Evolutionary conservation across 2,888 invertebrate genomes (phyloP).

Genomic region (Drosophila yooni): DNA sequence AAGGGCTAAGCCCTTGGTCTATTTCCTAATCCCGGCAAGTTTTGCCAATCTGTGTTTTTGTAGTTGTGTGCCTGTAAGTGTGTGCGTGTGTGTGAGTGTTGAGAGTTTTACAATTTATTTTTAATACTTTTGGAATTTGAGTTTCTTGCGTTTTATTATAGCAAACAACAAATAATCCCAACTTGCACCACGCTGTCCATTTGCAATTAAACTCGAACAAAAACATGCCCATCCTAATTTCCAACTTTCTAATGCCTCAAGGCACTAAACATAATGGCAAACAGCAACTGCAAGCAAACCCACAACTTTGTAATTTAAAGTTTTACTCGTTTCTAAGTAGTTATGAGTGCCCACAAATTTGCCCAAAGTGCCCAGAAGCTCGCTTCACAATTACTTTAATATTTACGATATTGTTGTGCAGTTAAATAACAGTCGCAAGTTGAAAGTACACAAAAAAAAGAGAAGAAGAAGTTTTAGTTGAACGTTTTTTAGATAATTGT

Average conservation of each 20-base stretch:
- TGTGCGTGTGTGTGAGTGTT: background rate
- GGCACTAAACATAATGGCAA: conserved; percentile 11
- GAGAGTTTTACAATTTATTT: conserved; percentile 42
- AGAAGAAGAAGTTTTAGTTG: background rate
- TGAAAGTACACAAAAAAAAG: background rate
- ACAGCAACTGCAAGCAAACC: conserved; percentile 12
- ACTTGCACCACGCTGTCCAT: conserved; percentile 6
- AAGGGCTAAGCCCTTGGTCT: conserved; percentile 8
- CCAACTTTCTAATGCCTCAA: conserved; percentile 28
- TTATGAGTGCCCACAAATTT: conserved; percentile 15
- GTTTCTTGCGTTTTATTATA: conserved; percentile 20
- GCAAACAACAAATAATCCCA: conserved; percentile 16
- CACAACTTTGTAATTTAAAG: conserved; percentile 34
- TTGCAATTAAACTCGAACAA: conserved; percentile 39
- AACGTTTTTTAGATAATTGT: background rate
- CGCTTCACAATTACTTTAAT: background rate
- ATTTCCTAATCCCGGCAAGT: background rate
- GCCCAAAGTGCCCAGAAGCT: conserved; percentile 3
- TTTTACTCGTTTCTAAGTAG: conserved; percentile 17
- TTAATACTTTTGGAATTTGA: conserved; percentile 40
- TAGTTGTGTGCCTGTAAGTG: background rate
- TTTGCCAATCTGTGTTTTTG: background rate
- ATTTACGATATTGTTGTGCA: background rate
- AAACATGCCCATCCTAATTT: conserved; percentile 19
- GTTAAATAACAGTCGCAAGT: background rate